Evolutionary conservation across 2,113 vertebrate species (phyloP), one percentile per base, ranked within the genome.

Genomic region (Galbula dea): DNA sequence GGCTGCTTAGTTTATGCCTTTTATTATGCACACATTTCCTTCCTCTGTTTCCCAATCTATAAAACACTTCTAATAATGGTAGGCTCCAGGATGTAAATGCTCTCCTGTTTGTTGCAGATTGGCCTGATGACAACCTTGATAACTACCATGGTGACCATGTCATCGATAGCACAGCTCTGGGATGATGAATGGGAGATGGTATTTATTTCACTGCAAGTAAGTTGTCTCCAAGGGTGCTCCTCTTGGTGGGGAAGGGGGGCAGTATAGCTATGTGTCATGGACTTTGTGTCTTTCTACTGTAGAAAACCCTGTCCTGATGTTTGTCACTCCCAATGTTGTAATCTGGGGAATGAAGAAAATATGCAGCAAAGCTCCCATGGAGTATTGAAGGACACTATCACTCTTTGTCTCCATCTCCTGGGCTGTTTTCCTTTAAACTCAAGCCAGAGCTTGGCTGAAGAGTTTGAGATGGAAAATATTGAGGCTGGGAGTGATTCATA

Each of bases 101-200:
- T 85, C 20, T 61, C 10, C 11, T 68, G 6, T 94, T 74, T 76
- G 19, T 91, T 97, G 15, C 97, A 99, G 99, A 98, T 99, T 32
- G 98, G 97, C 21, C 98, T 99, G 86, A 75, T 98, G 85, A 98
- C 97, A 2, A 97, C 98, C 32, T 93, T 99, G 90, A 96, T 98
- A 77, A 98, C 97, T 27, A 99, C 98, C 0, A 96, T 99, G 87
- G 98, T 98, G 72, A 99, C 99, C n/a, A 97, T 99, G 88, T 96
- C 98, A 10, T 98, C 98, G 1, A 97, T 99, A 61, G 98, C 98
- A 45, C 98, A 99, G 95, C 92, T 99, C 8, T 99, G 99, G 99
- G 97, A 98, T 3, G 98, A 98, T 0, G 99, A 99, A 79, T 99
- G 99, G 99, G 98, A 98, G 73, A 98, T 99, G 89, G 96, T 99